Evolutionary conservation across 2,113 vertebrate species (phyloP).

Genomic region (Stegostoma tigrinum): DNA sequence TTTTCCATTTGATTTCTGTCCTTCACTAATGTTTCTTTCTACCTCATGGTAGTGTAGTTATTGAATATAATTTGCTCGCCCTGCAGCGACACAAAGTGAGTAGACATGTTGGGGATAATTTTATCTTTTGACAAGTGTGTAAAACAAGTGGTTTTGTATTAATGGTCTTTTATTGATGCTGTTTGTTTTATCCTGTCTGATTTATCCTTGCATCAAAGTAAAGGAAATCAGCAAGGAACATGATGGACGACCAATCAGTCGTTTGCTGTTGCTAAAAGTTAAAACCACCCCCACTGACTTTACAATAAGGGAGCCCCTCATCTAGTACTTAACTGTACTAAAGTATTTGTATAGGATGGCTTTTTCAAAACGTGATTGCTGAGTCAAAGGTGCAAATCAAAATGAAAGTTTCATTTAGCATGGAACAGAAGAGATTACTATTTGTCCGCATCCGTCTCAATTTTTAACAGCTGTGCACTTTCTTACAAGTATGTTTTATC

Average conservation of each 20-base stretch:
- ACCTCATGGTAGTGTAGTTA: neutral
- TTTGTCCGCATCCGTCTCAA: conserved; percentile 72
- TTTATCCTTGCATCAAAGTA: neutral
- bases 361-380: neutral
- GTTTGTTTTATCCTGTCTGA: neutral
- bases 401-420: conserved; percentile 79
- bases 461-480: conserved; percentile 75
- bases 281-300: neutral
- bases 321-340: neutral
- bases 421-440: conserved; percentile 61
- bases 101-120: neutral
- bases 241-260: neutral
- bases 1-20: neutral
- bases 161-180: neutral
- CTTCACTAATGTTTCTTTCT: conserved; percentile 1
- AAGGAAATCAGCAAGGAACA: neutral
- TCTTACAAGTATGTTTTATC: conserved; percentile 99
- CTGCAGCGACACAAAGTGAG: neutral
- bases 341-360: neutral
- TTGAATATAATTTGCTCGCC: neutral
- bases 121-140: neutral
- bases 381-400: conserved; percentile 40
- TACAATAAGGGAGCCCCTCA: neutral
- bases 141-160: neutral
- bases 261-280: neutral